Conservation (phyloP, 2,888 invertebrate genomes). For the Leistus spinibarbis region DNA sequence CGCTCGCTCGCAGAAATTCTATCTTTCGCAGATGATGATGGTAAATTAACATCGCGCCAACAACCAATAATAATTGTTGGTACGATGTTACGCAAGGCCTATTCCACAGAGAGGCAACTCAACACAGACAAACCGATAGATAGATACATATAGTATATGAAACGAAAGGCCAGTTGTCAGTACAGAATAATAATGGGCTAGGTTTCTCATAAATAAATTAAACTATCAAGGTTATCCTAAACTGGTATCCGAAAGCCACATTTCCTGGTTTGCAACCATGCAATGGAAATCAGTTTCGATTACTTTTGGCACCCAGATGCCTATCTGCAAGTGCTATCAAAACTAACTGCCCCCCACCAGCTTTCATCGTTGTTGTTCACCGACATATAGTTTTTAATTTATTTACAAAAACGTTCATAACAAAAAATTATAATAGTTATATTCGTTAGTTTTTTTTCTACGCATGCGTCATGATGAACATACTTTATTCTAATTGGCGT, state of each 20-base stretch:
- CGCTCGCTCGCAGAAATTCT: background rate
- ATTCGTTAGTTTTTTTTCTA: background rate
- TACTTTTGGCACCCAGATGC: constrained; percentile 7
- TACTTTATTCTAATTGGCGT: constrained; percentile 4
- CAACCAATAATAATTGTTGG: constrained; percentile 36
- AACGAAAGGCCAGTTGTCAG: constrained; percentile 52
- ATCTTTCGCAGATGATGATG: background rate
- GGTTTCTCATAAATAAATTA: constrained; percentile 55
- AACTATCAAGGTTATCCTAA: constrained; percentile 55
- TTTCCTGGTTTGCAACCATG: constrained; percentile 48
- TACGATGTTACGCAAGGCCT: constrained; percentile 40
- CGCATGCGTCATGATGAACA: background rate
- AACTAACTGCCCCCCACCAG: background rate
- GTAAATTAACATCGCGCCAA: constrained; percentile 35
- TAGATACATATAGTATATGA: constrained; percentile 20
- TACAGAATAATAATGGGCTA: constrained; percentile 53
- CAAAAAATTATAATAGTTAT: background rate
- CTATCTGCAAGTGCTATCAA: constrained; percentile 21
- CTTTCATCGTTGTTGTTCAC: background rate
- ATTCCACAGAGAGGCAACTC: constrained; percentile 21
- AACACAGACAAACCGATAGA: background rate
- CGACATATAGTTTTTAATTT: constrained; percentile 6
- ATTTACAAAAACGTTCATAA: constrained; percentile 2
- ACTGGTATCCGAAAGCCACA: constrained; percentile 51
- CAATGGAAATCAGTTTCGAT: constrained; percentile 44